Percentiles rank a stretch among this genome's conserved stretches.
phyloP scores from a whole-genome alignment of 2,888 invertebrate genomes.

The Incurvaria masculella region DNA sequence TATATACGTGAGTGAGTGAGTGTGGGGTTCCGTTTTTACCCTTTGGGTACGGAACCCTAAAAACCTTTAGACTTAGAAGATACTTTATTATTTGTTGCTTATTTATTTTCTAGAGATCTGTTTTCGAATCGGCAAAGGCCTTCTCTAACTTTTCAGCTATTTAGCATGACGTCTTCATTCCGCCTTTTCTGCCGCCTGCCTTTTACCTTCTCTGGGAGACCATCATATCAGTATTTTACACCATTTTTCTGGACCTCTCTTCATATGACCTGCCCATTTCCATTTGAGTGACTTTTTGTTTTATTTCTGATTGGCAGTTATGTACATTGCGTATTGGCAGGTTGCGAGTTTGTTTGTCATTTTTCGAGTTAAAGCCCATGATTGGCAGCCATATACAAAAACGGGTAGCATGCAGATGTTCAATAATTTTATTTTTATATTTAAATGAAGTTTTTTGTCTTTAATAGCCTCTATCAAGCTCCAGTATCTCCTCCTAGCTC shows the following conservation, averaged over 20 bases:
- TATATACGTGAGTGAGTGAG: too few species aligned
- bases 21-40: too few species aligned
- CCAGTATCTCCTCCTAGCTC: slow-evolving; percentile 7
- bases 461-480: slow-evolving; percentile 6
- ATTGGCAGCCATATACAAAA: slow-evolving; percentile 10
- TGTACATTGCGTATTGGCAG: slow-evolving; percentile 10
- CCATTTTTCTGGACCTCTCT: slow-evolving; percentile 11
- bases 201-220: too few species aligned
- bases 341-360: slow-evolving; percentile 6
- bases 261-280: slow-evolving; percentile 9
- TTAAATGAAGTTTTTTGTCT: slow-evolving; percentile 7
- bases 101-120: too few species aligned
- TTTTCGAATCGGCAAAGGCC: too few species aligned
- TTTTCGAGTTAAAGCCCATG: slow-evolving; percentile 7
- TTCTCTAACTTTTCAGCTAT: too few species aligned
- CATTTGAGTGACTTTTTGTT: slow-evolving; percentile 6
- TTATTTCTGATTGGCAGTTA: slow-evolving; percentile 7
- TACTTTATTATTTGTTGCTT: too few species aligned
- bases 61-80: too few species aligned
- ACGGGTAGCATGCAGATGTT: slow-evolving; percentile 11
- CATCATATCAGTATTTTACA: too few species aligned
- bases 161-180: too few species aligned
- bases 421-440: slow-evolving; percentile 9
- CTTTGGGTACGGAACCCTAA: too few species aligned
- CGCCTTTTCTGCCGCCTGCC: too few species aligned